Evolutionary conservation across 2,113 vertebrate genomes (phyloP), one percentile per base, ranked within the genome.

Genomic region (Caranx ignobilis): DNA sequence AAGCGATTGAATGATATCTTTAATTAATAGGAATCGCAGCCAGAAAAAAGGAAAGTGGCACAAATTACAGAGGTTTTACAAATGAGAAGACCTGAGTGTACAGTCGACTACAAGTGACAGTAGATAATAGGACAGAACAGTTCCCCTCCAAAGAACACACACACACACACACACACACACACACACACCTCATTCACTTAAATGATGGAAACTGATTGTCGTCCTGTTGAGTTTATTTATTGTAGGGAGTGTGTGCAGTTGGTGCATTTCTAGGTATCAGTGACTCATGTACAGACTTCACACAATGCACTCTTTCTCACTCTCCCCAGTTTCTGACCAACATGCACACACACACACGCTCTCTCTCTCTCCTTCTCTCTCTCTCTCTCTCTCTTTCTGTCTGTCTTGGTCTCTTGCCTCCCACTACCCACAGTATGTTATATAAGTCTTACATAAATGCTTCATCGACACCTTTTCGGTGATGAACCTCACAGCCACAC

Each of bases 361-460:
- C 37, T 1, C 37, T 75, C 78, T 77, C 32, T 82, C 68, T 79
- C 77, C 78, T 77, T 67, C 63, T 50, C 43, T 67, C 39, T 50
- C 43, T 71, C 39, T 26, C 73, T 63, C 72, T 65, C 45, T 64
- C 31, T 71, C 21, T 81, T 60, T 86, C 71, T 75, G 61, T 87
- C 81, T 75, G 77, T 77, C 84, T 87, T 83, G 62, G 71, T 85
- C 69, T 62, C 80, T 86, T 86, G 79, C 84, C 92, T 84, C 91
- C 88, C 89, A 91, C 93, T 87, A 79, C 88, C 85, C 90, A 88
- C 87, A 89, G 75, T 73, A 76, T 85, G 81, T 93, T 92, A 91
- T 85, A 90, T 92, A 92, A 92, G 85, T 75, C 82, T 93, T 93
- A 93, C 60, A 90, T 92, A 93, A 94, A 93, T 16, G 65, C 82